Conservation (phyloP, 2,113 vertebrate genomes). For the Cephalophus harveyi region DNA sequence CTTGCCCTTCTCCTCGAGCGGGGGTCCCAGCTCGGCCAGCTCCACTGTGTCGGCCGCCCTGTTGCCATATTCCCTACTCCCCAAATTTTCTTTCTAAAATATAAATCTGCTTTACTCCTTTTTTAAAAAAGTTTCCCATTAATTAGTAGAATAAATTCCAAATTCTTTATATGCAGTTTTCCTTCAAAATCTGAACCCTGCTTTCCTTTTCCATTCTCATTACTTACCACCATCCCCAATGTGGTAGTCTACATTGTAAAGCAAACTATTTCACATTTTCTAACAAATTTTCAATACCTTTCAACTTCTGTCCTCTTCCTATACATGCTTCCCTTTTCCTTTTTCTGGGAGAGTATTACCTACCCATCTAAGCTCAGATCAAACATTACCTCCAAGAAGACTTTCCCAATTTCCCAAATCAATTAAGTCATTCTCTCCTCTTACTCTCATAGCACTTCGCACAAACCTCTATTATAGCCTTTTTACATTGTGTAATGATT, state of each 20-base stretch:
- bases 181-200: background rate
- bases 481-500: background rate
- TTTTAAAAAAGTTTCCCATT: background rate
- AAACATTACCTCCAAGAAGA: background rate
- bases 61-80: background rate
- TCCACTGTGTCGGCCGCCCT: too few relatives aligned
- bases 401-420: background rate
- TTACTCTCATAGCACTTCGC: background rate
- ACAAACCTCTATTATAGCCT: background rate
- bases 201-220: background rate
- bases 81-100: background rate
- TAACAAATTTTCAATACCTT: background rate
- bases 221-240: background rate
- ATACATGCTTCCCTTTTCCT: background rate
- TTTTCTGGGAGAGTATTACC: background rate
- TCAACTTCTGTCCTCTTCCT: background rate
- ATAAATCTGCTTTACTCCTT: background rate
- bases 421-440: background rate
- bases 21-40: too few relatives aligned
- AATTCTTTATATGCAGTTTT: background rate
- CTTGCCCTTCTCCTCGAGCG: too few relatives aligned
- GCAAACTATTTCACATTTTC: background rate
- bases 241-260: background rate
- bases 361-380: background rate
- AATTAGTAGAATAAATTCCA: background rate